phyloP scores from a whole-genome alignment of 2,113 vertebrate species.

The Bubo blakistoni region DNA sequence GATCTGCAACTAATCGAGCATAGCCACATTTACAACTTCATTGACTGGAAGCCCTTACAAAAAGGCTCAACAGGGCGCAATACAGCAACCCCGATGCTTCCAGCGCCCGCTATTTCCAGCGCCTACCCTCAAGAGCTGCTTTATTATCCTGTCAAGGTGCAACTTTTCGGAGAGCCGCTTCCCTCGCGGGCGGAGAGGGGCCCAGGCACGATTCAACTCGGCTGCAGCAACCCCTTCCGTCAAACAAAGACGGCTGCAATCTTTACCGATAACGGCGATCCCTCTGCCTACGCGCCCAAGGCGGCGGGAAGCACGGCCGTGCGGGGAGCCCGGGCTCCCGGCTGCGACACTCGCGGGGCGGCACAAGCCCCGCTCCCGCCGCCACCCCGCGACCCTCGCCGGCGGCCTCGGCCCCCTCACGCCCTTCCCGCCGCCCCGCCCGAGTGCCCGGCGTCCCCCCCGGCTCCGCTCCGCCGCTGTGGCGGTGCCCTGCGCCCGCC shows the following conservation, averaged over 20 bases:
- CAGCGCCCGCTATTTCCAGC: neutral
- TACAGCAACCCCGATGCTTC: neutral
- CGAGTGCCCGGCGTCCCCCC: neutral
- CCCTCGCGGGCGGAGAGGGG: neutral
- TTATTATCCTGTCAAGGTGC: neutral
- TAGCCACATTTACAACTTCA: neutral
- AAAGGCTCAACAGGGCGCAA: neutral
- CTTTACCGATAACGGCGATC: neutral
- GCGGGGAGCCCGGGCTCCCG: neutral
- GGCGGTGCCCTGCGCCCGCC: neutral
- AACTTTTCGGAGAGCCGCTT: neutral
- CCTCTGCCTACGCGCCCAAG: neutral
- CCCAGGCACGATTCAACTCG: neutral
- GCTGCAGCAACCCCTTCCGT: neutral
- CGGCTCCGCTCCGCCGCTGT: neutral
- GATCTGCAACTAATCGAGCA: neutral
- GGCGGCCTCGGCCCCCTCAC: neutral
- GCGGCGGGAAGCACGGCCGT: neutral
- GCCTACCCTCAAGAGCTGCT: neutral
- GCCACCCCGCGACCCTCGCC: neutral
- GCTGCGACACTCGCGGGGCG: neutral
- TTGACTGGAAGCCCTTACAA: neutral
- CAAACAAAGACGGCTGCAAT: slow-evolving; percentile 26
- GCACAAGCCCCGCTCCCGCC: neutral
- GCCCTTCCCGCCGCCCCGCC: neutral